phyloP scores from a whole-genome alignment of 1,140 invertebrate genomes.

The Oncopodura yosiiana region DNA sequence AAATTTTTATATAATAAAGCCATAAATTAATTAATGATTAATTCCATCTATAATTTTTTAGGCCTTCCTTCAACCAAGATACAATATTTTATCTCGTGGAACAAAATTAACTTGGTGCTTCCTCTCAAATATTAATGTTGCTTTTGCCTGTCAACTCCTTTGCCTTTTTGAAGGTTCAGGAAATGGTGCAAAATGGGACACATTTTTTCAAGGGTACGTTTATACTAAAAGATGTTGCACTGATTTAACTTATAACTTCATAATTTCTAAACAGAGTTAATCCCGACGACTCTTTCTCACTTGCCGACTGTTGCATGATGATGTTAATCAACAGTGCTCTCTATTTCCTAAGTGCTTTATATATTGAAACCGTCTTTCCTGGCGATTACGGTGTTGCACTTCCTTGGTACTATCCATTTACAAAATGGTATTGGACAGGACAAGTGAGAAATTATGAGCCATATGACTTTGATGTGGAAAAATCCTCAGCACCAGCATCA shows the following conservation, averaged over 20 bases:
- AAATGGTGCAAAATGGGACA: slow-evolving; percentile 62
- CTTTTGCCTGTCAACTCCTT: slow-evolving; percentile 59
- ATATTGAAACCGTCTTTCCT: slow-evolving; percentile 43
- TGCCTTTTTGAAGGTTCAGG: slow-evolving; percentile 53
- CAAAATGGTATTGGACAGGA: slow-evolving; percentile 37
- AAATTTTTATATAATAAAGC: no score
- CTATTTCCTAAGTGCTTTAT: slow-evolving; percentile 55
- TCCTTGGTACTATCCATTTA: slow-evolving; percentile 43
- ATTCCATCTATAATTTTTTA: no score
- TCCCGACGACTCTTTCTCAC: background rate
- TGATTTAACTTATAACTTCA: no score
- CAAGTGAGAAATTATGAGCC: slow-evolving; percentile 9
- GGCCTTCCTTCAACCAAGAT: slow-evolving; percentile 53
- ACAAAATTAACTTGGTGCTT: slow-evolving; percentile 52
- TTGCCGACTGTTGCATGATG: slow-evolving; percentile 50
- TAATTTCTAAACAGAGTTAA: no score
- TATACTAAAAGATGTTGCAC: no score
- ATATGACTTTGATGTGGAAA: background rate
- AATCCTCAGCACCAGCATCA: background rate
- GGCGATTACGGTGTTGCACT: slow-evolving; percentile 41
- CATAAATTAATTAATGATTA: no score
- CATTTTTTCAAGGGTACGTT: slow-evolving; percentile 55
- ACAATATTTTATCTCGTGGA: slow-evolving; percentile 44
- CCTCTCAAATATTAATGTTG: slow-evolving; percentile 63
- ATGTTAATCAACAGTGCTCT: slow-evolving; percentile 52